phyloP scores from a whole-genome alignment of 1,140 invertebrate species.

The Drosophila tani region DNA sequence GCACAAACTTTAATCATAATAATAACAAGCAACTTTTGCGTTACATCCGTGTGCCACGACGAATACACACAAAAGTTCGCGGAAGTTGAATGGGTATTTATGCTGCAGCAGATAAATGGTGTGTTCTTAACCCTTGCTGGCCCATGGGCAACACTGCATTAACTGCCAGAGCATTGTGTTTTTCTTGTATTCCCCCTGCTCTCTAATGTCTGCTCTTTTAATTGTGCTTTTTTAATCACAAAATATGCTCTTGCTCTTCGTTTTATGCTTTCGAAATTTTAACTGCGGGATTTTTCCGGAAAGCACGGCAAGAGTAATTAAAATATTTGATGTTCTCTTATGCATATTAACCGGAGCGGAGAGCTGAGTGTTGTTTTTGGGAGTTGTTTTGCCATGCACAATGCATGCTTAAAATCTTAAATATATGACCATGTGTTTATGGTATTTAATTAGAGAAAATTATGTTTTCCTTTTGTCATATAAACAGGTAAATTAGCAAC shows the following conservation, averaged over 20 bases:
- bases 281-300: constrained; percentile 1
- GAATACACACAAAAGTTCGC: constrained; percentile 21
- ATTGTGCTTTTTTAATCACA: constrained; percentile 15
- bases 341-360: background rate
- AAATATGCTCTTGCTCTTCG: constrained; percentile 8
- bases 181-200: constrained; percentile 6
- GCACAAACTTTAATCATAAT: constrained; percentile 78
- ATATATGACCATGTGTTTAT: background rate
- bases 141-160: constrained; percentile 20
- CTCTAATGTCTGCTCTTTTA: constrained; percentile 4
- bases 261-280: constrained; percentile 10
- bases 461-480: no score
- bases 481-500: no score
- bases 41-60: constrained; percentile 61
- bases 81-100: constrained; percentile 47
- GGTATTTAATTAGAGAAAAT: background rate
- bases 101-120: constrained; percentile 39
- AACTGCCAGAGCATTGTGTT: constrained; percentile 25
- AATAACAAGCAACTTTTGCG: constrained; percentile 75
- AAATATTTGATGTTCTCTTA: constrained; percentile 8
- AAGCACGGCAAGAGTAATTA: constrained; percentile 4
- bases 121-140: constrained; percentile 6
- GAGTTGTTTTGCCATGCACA: background rate
- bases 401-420: background rate
- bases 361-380: background rate